A percentile compares a stretch with the other conserved stretches of the same genome.
Conservation (phyloP, 2,113 vertebrate genomes). For the Ammodramus savannarum region DNA sequence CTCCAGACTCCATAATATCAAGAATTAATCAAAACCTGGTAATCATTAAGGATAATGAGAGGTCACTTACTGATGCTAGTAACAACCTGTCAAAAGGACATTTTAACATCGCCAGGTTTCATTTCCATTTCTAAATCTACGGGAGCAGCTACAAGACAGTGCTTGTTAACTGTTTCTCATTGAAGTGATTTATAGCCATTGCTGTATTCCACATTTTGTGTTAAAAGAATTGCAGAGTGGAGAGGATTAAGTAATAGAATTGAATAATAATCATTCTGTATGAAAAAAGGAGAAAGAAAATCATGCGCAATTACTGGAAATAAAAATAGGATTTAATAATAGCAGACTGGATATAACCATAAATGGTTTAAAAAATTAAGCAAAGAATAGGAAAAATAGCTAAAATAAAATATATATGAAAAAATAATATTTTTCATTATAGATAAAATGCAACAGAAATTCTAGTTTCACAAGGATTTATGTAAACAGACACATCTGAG, state of each 20-base stretch:
- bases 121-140: background rate
- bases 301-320: background rate
- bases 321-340: background rate
- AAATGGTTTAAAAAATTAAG: background rate
- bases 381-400: background rate
- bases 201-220: background rate
- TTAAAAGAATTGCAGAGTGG: background rate
- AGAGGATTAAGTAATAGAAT: background rate
- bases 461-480: background rate
- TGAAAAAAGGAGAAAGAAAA: background rate
- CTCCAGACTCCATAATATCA: background rate
- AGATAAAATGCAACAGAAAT: background rate
- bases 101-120: background rate
- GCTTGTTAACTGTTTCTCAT: fast-evolving
- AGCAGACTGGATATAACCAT: background rate
- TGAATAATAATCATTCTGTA: background rate
- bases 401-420: background rate
- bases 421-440: background rate
- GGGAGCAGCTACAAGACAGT: background rate
- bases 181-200: background rate
- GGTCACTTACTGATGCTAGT: background rate
- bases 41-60: background rate
- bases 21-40: background rate
- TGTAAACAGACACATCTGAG: background rate
- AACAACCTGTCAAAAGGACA: background rate